Evolutionary conservation across 2,113 vertebrate genomes (phyloP).

Genomic region (Fulmarus glacialis): DNA sequence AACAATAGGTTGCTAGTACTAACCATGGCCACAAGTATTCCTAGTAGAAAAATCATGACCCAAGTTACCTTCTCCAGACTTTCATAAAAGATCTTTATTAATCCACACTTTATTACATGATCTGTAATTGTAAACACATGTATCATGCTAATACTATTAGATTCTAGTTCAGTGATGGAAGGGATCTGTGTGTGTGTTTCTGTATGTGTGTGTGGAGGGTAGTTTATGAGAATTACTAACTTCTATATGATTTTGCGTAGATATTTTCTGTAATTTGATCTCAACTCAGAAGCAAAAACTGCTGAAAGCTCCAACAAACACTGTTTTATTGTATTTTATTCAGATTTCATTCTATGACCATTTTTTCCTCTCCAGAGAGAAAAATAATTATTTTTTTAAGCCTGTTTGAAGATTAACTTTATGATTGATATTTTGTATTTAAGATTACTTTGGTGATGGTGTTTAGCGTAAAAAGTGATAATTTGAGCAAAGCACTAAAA

Average conservation of each 20-base stretch:
- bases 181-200: neutral
- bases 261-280: neutral
- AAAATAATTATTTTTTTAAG: neutral
- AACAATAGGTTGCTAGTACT: slow-evolving; percentile 22
- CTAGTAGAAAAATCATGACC: slow-evolving; percentile 22
- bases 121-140: neutral
- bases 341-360: neutral
- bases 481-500: neutral
- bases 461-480: neutral
- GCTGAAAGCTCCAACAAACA: neutral
- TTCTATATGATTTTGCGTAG: neutral
- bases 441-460: neutral
- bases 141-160: neutral
- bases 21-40: slow-evolving; percentile 23
- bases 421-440: neutral
- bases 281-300: neutral
- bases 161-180: neutral
- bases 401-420: neutral
- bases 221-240: neutral
- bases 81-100: slow-evolving; percentile 6
- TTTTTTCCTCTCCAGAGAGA: neutral
- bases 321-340: neutral
- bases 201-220: neutral
- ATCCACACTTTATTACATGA: neutral
- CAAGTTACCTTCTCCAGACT: slow-evolving; percentile 1